Evolutionary conservation across 2,888 invertebrate genomes (phyloP), one percentile per base, ranked within the genome.

Genomic region (Toxonevra muliebris): DNA sequence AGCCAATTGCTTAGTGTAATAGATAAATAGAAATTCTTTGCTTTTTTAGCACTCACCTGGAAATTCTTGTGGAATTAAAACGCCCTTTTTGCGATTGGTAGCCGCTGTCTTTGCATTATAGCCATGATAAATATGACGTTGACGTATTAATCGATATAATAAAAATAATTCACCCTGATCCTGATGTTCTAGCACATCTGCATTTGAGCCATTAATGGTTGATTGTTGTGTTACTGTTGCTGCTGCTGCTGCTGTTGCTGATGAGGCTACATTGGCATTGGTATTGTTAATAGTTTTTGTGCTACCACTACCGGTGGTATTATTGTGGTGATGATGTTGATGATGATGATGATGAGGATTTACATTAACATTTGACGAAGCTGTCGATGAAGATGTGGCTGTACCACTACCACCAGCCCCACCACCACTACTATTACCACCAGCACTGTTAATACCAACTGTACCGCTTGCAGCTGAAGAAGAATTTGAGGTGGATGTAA

Each of bases 41-140:
- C n/a, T 53, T 11, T 54, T 12, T 8, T 54, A 8, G 15, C 19
- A 74, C 79, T 80, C 70, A 85, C 85, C 85, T 77, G 84, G 80
- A 81, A 85, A 85, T 74, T 85, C 85, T 71, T 85, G 85, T 30
- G 85, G 85, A 76, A 85, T 85, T 66, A 84, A 82, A 61, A 85
- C 81, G 53, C 81, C 82, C 72, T 85, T 85, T 61, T 85, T 85
- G 63, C 84, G 79, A 73, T 81, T 83, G 50, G 80, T 76, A 15
- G 79, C 77, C 70, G 81, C 79, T 43, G 81, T 79, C 72, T 85
- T 85, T 40, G 83, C 79, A 74, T 85, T 85, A 69, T 81, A 77
- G 17, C 85, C 85, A 74, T 85, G 85, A 74, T 82, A 85, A 62
- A 85, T 82, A 69, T 81, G 80, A 48, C 85, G 79, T 69, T 84